Conservation (phyloP, 2,888 invertebrate species). For the Oxyscelio sp. region DNA sequence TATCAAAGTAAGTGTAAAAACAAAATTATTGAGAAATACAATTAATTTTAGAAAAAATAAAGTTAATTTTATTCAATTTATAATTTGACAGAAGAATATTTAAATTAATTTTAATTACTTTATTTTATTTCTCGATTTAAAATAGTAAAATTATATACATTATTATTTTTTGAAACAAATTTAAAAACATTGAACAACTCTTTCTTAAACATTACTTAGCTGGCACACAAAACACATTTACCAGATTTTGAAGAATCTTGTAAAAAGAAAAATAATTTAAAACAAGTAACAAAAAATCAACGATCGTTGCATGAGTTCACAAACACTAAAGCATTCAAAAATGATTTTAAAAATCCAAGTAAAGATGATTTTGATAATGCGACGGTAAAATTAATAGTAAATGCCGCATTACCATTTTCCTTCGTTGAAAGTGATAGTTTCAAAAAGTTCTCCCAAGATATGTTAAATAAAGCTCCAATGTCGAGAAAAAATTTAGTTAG, state of each 20-base stretch:
- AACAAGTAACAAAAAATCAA: neutral
- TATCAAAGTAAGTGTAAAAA: too few species aligned
- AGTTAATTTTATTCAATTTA: too few species aligned
- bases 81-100: too few species aligned
- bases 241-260: neutral
- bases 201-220: neutral
- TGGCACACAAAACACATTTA: neutral
- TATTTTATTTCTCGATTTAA: neutral
- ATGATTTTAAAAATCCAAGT: too few species aligned
- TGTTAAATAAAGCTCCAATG: constrained; percentile 3
- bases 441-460: neutral
- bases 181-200: neutral
- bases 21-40: too few species aligned
- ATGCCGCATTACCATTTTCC: neutral
- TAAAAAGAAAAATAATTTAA: neutral
- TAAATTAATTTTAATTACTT: too few species aligned
- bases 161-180: neutral
- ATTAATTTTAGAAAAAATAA: too few species aligned
- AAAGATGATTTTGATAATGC: constrained; percentile 2
- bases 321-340: neutral
- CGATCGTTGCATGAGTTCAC: neutral
- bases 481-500: neutral
- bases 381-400: neutral
- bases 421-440: neutral
- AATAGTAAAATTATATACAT: neutral